Base-by-base conservation (phyloP, 1,140 invertebrate genomes). In the Drosophila pandora region DNA sequence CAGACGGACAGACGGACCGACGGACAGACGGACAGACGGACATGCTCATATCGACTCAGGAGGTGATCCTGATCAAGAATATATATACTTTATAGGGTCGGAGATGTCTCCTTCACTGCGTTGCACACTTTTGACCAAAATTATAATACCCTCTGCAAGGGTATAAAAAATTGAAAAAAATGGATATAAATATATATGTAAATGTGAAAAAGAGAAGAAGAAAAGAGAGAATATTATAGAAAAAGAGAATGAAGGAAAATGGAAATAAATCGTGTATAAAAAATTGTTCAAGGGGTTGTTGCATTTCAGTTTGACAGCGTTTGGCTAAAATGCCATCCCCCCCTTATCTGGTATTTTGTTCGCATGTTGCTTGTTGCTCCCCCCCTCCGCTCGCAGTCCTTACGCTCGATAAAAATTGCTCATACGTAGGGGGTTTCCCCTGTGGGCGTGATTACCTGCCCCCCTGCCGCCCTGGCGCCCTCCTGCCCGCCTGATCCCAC, bases 231-330 rank as follows among this genome's bases (percentile, higher is more conserved):
- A 48, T 47, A 55, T n/a, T 17, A 17, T 17, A 17, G 17, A 73
- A 59, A 64, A 32, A 50, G 59, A 76, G 53, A 30, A 53, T 39
- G 25, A 68, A 34, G 39, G 57, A 79, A 79, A 76, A 58, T 76
- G 41, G 61, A 87, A 85, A 85, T 85, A 85, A 85, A 87, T 87
- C 82, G 82, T 71, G 82, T 87, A 87, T 87, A 78, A 78, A 85
- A 82, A 87, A 85, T 87, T 62, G 74, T 72, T 85, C 82, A 87
- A 85, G 82, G 81, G 82, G 81, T 85, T 85, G 81, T 85, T 85
- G 82, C 73, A 78, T 52, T 78, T 81, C 61, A 52, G 77, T 78
- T 81, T 81, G 82, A 81, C 76, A 60, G 77, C 81, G 68, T 50
- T 32, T 70, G 48, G 54, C 62, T 68, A 73, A 37, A 81, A 77